Base-by-base conservation (phyloP, 92 coral and sea anemone genomes). In the Blastomussa wellsi region DNA sequence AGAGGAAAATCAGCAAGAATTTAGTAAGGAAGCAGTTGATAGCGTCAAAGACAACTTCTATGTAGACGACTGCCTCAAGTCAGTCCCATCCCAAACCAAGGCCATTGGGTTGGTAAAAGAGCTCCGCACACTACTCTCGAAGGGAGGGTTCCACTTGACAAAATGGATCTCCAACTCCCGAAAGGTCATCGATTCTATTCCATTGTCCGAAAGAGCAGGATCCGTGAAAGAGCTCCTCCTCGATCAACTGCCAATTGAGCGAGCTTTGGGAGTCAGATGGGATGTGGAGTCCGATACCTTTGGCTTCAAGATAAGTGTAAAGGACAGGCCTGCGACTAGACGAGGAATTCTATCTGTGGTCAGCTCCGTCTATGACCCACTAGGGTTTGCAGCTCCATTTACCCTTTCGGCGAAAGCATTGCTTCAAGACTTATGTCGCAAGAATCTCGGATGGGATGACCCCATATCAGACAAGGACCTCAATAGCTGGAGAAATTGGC, bases 21-120 rank as follows among this genome's bases (percentile, higher is more conserved):
- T 81, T 35, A 83, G 79, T 44, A 55, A 26, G 10, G 37, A 48
- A n/a, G 76, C 82, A 14, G 73, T 78, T 11, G 62, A 82, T n/a
- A 82, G 84, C 16, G 76, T 90, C 31, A 69, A 72, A 67, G 59
- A n/a, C n/a, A 90, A 87, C 44, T 82, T 90, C 78, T 90, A 90
- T 60, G 86, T 89, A 5, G 92, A 89, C 68, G 92, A 89, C 73
- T 89, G n/a, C 64, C 49, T 89, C n/a, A 85, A 87, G 73, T 76
- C 88, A 3, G 90, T 79, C 44, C 22, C 84, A 49, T 68, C 89
- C 17, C 91, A 90, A 32, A 52, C 68, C 17, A 47, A 77, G 17
- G 90, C 88, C 66, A 77, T 82, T 70, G 72, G 26, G 12, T 44
- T 90, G 20, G 77, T 83, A 3, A 48, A 64, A 0, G 71, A 81